Evolutionary conservation across 2,113 vertebrate genomes (phyloP), one percentile per base, ranked within the genome.

Genomic region (Neodontobutis hainanensis): DNA sequence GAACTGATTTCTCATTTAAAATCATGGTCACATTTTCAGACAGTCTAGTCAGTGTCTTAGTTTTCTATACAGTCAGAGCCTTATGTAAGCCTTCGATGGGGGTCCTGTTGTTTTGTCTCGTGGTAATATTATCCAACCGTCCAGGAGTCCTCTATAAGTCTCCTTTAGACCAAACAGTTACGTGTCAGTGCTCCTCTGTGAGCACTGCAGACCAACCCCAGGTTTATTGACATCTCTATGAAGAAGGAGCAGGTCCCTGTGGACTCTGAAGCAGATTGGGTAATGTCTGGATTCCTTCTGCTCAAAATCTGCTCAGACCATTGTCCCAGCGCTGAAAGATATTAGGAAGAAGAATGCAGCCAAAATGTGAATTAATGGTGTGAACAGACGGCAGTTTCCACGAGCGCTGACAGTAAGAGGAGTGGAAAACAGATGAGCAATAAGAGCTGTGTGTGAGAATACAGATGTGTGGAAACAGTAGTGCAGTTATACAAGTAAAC

Each of bases 241-340:
- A 69, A 64, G 45, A 61, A 82, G 77, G 67, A 47, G 38, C 68
- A 8, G 42, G 38, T 70, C 73, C 80, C 77, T 40, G 44, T 16
- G 63, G 75, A 79, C 62, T 35, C 75, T 67, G n/a, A 68, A 57
- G 84, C 79, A 66, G 80, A 69, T 89, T 90, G 77, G 59, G 85
- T 92, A 85, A 91, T 73, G 89, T 93, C 90, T 92, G 85, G 86
- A 84, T 62, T 80, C 65, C 56, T 78, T 67, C 71, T 2, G 51
- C 56, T n/a, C 68, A 45, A 14, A 11, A 73, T 85, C 86, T 84
- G 86, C 67, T 88, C 76, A 88, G 73, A 61, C 66, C 73, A 83
- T 87, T 70, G 79, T 76, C 70, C 9, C 34, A 27, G 75, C 58
- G 65, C 59, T 77, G 70, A 81, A 77, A 76, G 82, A 84, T 63